Evolutionary conservation across 2,113 vertebrate genomes (phyloP).

Genomic region (Ptilorrhoa leucosticta): DNA sequence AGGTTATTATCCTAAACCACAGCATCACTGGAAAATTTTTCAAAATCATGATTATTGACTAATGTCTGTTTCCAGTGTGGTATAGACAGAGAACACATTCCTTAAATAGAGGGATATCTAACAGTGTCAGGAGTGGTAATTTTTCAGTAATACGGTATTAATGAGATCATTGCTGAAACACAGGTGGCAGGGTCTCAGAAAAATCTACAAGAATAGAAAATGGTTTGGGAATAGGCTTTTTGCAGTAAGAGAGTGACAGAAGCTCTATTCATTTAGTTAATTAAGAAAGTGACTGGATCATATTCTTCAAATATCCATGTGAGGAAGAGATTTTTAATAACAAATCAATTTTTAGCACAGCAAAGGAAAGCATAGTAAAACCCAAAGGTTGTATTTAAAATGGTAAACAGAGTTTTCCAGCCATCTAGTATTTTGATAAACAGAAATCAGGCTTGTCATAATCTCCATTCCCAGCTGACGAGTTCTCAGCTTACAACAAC

Average conservation of each 20-base stretch:
- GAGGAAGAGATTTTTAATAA: not conserved
- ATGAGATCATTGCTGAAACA: not conserved
- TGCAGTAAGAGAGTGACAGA: not conserved
- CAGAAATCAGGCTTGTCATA: not conserved
- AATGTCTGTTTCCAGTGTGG: not conserved
- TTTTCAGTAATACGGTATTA: not conserved
- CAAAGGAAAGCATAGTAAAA: not conserved
- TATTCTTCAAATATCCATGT: not conserved
- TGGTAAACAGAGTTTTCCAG: not conserved
- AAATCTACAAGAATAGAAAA: not conserved
- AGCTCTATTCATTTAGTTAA: not conserved
- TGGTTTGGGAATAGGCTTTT: not conserved
- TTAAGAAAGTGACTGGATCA: not conserved
- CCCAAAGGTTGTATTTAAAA: not conserved
- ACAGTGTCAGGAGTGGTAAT: not conserved
- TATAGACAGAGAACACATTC: not conserved
- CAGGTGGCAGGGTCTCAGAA: not conserved
- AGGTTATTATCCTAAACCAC: not conserved
- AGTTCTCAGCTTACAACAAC: not conserved
- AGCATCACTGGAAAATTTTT: not conserved
- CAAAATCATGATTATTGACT: not conserved
- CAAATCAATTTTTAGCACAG: not conserved
- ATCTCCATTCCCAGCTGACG: not conserved
- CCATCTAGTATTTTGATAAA: not conserved
- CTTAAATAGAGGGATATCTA: not conserved